Evolutionary conservation across 2,797 vertebrate species (phyloP), one percentile per base, ranked within the genome.

Genomic region (Apogon hyalosoma): DNA sequence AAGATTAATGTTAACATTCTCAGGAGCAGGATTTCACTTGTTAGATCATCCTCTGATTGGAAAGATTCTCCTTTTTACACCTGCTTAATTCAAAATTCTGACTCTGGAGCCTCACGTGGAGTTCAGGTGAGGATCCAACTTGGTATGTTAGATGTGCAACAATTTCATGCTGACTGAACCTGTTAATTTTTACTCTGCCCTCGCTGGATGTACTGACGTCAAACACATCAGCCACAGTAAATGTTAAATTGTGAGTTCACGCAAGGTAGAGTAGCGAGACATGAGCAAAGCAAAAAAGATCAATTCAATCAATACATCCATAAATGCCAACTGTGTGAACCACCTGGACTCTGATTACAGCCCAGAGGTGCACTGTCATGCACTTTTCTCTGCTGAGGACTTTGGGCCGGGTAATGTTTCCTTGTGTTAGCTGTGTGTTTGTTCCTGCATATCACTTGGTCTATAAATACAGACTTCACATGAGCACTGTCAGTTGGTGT

Each of bases 281-380:
- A 57, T 38, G n/a, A 18, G 19, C 7, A 67, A 74, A 69, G 45
- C n/a, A 36, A 55, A 75, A 31, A 69, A 51, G 39, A 65, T 75
- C 56, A 66, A 47, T 66, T 53, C 12, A 42, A 54, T 80, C 54
- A 59, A 58, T 73, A 55, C 62, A 53, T 67, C 24, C 69, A 46
- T 7, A 33, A 56, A 18, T 50, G 4, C 33, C 45, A 3, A 16
- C 12, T 49, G 57, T 68, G 38, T 28, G 33, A 66, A 31, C 18
- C 53, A 16, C 68, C 51, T 57, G 47, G 42, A 67, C 42, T 46
- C 49, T 60, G 56, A 71, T 67, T 39, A 12, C 55, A 41, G 18
- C 28, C 40, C n/a, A 59, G 31, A 63, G 15, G 41, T 28, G 7
- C 14, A 54, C 53, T 56, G 16, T 18, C 31, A 41, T 19, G 16